A percentile compares a stretch with the other conserved stretches of the same genome.
These are phyloP conservation scores for Corella eumyota DNA, from an alignment of 23 tunicate species.

Conservation along the genomic window DNA sequence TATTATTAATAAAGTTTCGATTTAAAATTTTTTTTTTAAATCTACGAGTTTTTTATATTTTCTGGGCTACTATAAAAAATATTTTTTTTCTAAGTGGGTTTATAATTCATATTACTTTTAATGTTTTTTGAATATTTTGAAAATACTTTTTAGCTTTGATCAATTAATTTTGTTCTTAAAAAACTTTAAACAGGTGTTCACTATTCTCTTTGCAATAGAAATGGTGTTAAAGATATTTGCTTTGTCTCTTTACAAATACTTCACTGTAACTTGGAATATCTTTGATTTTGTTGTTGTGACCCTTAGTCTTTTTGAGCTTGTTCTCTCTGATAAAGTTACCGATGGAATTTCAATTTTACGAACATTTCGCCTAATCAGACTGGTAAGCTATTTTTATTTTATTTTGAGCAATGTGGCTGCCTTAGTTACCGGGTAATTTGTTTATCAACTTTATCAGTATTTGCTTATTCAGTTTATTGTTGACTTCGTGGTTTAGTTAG, in stretches of 20 bases:
- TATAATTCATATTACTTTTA: background rate
- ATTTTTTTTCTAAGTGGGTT: too few relatives aligned
- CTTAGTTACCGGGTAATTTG: too few relatives aligned
- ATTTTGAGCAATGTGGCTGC: background rate
- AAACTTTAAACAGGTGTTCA: constrained; percentile 64
- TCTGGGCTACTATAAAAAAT: too few relatives aligned
- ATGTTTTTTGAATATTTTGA: background rate
- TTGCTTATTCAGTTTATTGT: too few relatives aligned
- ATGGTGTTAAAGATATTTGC: constrained; percentile 72
- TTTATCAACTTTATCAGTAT: too few relatives aligned
- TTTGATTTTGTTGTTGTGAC: constrained; percentile 83
- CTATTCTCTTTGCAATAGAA: constrained; percentile 50
- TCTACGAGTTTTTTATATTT: too few relatives aligned
- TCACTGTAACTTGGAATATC: constrained; percentile 54
- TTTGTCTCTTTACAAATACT: constrained; percentile 47
- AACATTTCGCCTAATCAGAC: constrained; percentile 69
- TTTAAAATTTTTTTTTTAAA: background rate
- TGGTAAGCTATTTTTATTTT: constrained; percentile 31
- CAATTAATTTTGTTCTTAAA: too few relatives aligned
- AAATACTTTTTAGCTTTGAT: too few relatives aligned
- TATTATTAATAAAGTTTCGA: background rate
- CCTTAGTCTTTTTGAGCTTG: constrained; percentile 63
- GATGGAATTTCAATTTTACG: constrained; percentile 59
- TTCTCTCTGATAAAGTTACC: constrained; percentile 45
- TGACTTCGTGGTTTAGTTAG: too few relatives aligned